Evolutionary conservation across 2,797 vertebrate species (phyloP).

Genomic region (Kryptolebias ocellatus): DNA sequence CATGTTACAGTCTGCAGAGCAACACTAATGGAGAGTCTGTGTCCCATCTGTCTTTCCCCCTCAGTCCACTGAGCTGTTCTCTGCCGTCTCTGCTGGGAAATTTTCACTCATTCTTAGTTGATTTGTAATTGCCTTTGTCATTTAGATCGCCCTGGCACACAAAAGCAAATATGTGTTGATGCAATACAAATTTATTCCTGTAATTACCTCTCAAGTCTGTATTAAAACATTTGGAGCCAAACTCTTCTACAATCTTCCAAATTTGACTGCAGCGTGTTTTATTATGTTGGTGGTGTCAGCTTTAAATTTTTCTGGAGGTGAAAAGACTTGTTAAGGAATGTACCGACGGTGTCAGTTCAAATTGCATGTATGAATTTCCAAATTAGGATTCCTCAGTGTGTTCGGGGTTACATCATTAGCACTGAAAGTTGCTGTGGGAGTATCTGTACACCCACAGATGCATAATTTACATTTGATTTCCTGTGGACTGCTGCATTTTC

Average conservation of each 20-base stretch:
- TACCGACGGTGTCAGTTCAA: conserved; percentile 6
- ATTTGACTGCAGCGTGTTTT: conserved; percentile 15
- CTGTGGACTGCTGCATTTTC: conserved; percentile 7
- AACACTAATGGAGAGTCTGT: conserved; percentile 61
- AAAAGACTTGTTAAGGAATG: conserved; percentile 20
- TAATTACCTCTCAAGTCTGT: conserved; percentile 37
- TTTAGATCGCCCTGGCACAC: conserved; percentile 55
- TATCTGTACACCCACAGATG: conserved; percentile 12
- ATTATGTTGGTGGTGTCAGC: conserved; percentile 10
- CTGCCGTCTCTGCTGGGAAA: conserved; percentile 50
- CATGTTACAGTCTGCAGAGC: conserved; percentile 62
- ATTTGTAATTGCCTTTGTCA: conserved; percentile 61
- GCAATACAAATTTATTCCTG: conserved; percentile 33
- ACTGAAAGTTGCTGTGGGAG: conserved; percentile 10
- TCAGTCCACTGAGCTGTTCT: conserved; percentile 53
- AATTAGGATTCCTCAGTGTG: conserved; percentile 10
- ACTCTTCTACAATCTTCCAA: conserved; percentile 24
- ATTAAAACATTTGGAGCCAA: conserved; percentile 41
- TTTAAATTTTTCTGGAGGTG: conserved; percentile 16
- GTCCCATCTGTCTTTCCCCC: conserved; percentile 68
- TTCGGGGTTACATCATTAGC: conserved; percentile 22
- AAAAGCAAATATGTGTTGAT: conserved; percentile 51
- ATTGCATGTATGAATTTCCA: conserved; percentile 4
- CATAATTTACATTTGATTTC: conserved; percentile 13
- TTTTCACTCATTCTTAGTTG: conserved; percentile 65